Conservation (phyloP, 2,888 invertebrate genomes). For the Thymelicus lineola region DNA sequence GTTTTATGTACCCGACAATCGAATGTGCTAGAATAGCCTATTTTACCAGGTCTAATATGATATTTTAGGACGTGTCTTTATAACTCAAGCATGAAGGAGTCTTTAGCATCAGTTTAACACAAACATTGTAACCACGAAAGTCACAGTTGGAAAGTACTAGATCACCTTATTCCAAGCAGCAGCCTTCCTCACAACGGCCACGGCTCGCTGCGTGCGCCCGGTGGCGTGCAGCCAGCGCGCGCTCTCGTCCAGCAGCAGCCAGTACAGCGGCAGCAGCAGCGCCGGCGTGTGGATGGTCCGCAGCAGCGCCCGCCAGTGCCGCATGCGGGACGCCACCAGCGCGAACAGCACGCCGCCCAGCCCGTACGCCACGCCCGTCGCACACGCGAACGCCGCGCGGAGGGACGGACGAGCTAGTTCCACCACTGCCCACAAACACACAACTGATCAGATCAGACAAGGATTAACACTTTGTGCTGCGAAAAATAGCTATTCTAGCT, state of each 20-base stretch:
- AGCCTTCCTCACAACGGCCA: constrained; percentile 84
- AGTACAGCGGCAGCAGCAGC: constrained; percentile 87
- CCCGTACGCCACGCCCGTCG: constrained; percentile 76
- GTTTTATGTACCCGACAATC: too few relatives aligned
- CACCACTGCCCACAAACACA: constrained; percentile 54
- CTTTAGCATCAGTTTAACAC: too few relatives aligned
- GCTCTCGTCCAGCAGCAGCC: constrained; percentile 89
- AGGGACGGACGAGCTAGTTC: constrained; percentile 71
- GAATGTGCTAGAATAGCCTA: too few relatives aligned
- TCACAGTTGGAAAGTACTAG: too few relatives aligned
- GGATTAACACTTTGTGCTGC: too few relatives aligned
- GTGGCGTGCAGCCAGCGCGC: constrained; percentile 90
- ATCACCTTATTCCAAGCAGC: constrained; percentile 87
- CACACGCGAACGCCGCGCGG: constrained; percentile 71
- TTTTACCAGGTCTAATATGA: too few relatives aligned
- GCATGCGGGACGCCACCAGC: constrained; percentile 70
- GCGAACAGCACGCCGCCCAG: constrained; percentile 83
- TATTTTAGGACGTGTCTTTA: too few relatives aligned
- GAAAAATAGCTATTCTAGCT: too few relatives aligned
- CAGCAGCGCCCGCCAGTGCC: constrained; percentile 89
- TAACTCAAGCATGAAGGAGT: too few relatives aligned
- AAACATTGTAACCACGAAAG: too few relatives aligned
- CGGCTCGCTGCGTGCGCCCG: constrained; percentile 83
- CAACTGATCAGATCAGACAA: too few relatives aligned
- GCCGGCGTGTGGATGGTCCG: constrained; percentile 88